Evolutionary conservation across 1,140 invertebrate genomes (phyloP), one percentile per base, ranked within the genome.

Genomic region (Atta texana): DNA sequence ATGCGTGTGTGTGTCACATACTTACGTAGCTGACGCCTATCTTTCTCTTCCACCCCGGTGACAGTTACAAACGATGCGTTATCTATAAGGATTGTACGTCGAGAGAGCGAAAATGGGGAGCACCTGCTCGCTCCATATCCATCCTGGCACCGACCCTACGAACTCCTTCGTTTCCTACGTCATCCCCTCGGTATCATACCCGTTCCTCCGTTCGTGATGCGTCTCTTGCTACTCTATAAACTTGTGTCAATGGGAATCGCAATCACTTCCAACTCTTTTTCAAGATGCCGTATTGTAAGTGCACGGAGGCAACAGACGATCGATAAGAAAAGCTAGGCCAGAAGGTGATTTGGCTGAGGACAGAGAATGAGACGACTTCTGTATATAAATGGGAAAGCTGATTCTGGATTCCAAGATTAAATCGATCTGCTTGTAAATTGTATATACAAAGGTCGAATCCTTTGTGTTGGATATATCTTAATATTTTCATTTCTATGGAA

Each of bases 11-110:
- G 78, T 61, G 85, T 87, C 77, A 68, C 49, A 55, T 71, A 76
- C 64, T 82, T 86, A 80, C 78, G 78, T 87, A 75, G 59, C 68
- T 61, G 49, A 49, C 76, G 80, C 51, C 78, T 53, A 74, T 80
- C 64, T 74, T 59, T 72, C 81, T 78, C 77, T 87, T 85, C 74
- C 68, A 78, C 63, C 59, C 64, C 84, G 87, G 89, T 88, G 94
- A 94, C 94, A 94, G 93, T 94, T 93, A 94, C 94, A 94, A 94
- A 94, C 93, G 94, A 94, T 90, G 90, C 88, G 92, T 94, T 94
- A 94, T 94, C 93, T 93, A 88, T 93, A 93, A 94, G 94, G 92
- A 94, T 94, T 93, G 92, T 91, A 89, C 87, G 88, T 63, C 89
- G 90, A 91, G 91, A 93, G 91, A 87, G 91, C 87, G 93, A 93